Conservation (phyloP, 1,140 invertebrate genomes). For the Conus ventricosus region DNA sequence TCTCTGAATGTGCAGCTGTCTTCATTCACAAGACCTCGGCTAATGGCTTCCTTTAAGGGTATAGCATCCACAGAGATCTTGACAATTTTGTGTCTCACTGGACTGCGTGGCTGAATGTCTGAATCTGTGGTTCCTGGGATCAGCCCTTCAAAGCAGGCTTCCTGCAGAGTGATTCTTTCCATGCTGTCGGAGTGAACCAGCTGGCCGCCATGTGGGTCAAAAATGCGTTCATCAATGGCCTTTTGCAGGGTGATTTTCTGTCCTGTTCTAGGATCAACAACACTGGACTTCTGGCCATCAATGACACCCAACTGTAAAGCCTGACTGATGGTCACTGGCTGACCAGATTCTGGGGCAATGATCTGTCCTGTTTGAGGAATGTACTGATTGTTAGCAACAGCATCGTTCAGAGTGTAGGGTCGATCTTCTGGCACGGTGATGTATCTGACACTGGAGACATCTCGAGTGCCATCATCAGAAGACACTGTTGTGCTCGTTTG, state of each 20-base stretch:
- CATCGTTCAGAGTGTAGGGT: conserved; percentile 53
- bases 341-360: conserved; percentile 82
- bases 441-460: background rate
- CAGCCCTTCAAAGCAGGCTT: conserved; percentile 66
- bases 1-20: conserved; percentile 84
- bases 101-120: conserved; percentile 27
- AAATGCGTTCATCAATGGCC: conserved; percentile 88
- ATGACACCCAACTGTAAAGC: conserved; percentile 64
- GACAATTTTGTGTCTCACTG: conserved; percentile 18
- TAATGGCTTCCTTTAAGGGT: conserved; percentile 63
- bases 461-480: background rate
- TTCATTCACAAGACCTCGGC: conserved; percentile 83
- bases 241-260: conserved; percentile 86
- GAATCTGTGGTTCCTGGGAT: conserved; percentile 54
- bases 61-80: conserved; percentile 18
- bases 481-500: background rate
- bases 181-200: conserved; percentile 75
- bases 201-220: conserved; percentile 86
- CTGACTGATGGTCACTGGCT: conserved; percentile 60
- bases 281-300: conserved; percentile 58
- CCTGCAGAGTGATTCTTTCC: conserved; percentile 62
- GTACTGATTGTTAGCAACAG: conserved; percentile 50
- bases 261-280: conserved; percentile 65
- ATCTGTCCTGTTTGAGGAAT: conserved; percentile 72
- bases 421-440: conserved; percentile 23